phyloP scores from a whole-genome alignment of 2,113 vertebrate species.

The Pterophyllum scalare region DNA sequence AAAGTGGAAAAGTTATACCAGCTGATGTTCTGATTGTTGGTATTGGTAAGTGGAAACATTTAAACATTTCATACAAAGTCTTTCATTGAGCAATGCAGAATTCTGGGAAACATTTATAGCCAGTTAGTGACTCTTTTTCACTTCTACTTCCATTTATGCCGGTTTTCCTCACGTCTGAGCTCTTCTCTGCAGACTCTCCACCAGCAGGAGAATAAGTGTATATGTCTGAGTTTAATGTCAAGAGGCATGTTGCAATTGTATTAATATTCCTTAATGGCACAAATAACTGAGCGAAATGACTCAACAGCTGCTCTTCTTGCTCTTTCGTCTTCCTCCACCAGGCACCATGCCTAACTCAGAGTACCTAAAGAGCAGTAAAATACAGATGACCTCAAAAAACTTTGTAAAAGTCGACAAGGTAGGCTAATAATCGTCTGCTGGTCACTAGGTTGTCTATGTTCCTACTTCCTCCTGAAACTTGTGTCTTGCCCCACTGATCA shows the following conservation, averaged over 20 bases:
- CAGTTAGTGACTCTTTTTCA: too few relatives aligned
- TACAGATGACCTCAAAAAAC: slow-evolving; percentile 75
- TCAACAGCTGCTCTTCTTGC: background rate
- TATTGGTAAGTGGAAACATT: slow-evolving; percentile 80
- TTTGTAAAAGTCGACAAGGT: slow-evolving; percentile 86
- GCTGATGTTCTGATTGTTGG: slow-evolving; percentile 84
- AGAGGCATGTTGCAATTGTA: background rate
- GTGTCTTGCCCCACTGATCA: background rate
- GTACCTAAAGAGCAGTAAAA: slow-evolving; percentile 76
- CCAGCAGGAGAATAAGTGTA: too few relatives aligned
- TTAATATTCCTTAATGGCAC: background rate
- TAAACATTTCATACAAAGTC: background rate
- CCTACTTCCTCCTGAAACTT: background rate
- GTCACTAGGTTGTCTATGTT: background rate
- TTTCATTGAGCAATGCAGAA: background rate
- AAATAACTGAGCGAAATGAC: background rate
- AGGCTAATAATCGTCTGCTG: background rate
- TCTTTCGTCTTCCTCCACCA: slow-evolving; percentile 46
- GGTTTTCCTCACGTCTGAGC: too few relatives aligned
- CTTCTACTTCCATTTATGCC: too few relatives aligned
- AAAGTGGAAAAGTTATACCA: slow-evolving; percentile 76
- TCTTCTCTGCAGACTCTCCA: too few relatives aligned
- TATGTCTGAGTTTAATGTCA: background rate
- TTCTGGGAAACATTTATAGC: too few relatives aligned
- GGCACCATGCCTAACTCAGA: slow-evolving; percentile 81